Base-by-base conservation (phyloP, 2,113 vertebrate species). In the Otus sunia region DNA sequence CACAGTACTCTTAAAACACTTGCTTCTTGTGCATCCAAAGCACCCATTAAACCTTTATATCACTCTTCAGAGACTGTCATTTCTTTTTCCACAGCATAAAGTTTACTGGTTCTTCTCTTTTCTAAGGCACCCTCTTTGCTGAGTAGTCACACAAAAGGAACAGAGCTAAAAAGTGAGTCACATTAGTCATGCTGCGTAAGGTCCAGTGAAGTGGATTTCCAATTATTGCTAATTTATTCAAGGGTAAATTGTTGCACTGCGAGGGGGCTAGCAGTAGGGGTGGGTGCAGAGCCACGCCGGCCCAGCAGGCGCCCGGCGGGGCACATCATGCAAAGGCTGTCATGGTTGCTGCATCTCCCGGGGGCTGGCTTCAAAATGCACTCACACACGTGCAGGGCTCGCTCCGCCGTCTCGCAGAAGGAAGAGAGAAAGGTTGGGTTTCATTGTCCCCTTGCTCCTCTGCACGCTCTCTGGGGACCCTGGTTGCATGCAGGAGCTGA, bases 211-310 rank as follows among this genome's bases (percentile, higher is more conserved):
- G 92, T 97, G 92, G 66, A 91, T 97, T 97, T 96, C 97, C 95
- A 95, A 50, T 97, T 95, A 97, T 95, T 97, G 94, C 97, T 97
- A 95, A 96, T 97, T 95, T 97, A 96, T 97, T 92, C 97, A 91
- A 89, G 94, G 89, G 80, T 96, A 97, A 95, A 97, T 97, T 87
- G 96, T 95, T 92, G 91, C 96, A 69, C 97, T 94, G 95, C 0
- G 2, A 95, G 96, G 86, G 93, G 94, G 88, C 92, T 58, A 93
- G 94, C 92, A 79, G 92, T 94, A 92, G 96, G 95, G 94, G 91
- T 94, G 86, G 92, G 89, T 97, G 95, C 95, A 80, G 90, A 94
- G 85, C 96, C 87, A 77, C 60, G 12, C 64, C 8, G 23, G 50
- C 83, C 67, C 95, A 91, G 91, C 83, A 1, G 95, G 90, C 0